Conservation (phyloP, 1,140 invertebrate species). For the Hyles vespertilio region DNA sequence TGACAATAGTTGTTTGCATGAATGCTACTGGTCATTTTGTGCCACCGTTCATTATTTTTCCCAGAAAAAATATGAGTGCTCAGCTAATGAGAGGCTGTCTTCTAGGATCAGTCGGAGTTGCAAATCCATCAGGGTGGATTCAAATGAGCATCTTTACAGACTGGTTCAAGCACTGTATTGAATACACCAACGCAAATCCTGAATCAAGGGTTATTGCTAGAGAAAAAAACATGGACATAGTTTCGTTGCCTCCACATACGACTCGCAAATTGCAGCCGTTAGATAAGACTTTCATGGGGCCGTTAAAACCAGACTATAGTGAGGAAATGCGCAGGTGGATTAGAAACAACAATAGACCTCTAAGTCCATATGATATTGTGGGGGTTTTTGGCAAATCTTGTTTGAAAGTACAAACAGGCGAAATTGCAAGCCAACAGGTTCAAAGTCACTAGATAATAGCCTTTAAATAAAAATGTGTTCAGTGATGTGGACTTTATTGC, state of each 20-base stretch:
- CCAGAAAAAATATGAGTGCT: slow-evolving; percentile 46
- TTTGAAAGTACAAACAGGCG: too few species aligned
- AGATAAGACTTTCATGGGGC: slow-evolving; percentile 50
- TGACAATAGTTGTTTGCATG: slow-evolving; percentile 23
- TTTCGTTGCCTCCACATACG: slow-evolving; percentile 61
- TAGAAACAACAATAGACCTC: slow-evolving; percentile 32
- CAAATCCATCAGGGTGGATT: slow-evolving; percentile 46
- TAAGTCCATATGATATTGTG: slow-evolving; percentile 25
- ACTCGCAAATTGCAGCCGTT: slow-evolving; percentile 68
- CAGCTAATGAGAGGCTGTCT: slow-evolving; percentile 40
- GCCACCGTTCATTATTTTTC: slow-evolving; percentile 27
- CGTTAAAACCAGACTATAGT: slow-evolving; percentile 52
- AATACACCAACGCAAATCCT: slow-evolving; percentile 24
- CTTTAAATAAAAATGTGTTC: too few species aligned
- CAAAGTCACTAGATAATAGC: too few species aligned
- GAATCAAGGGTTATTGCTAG: slow-evolving; percentile 25
- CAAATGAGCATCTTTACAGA: slow-evolving; percentile 39
- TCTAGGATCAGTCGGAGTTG: slow-evolving; percentile 36
- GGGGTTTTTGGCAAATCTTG: slow-evolving; percentile 1
- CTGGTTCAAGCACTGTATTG: slow-evolving; percentile 55
- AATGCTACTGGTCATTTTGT: slow-evolving; percentile 21
- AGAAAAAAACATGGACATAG: slow-evolving; percentile 39
- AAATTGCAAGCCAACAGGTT: too few species aligned
- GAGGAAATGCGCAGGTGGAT: slow-evolving; percentile 14
- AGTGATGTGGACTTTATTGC: too few species aligned